A percentile compares a stretch with the other conserved stretches of the same genome.
These are phyloP conservation scores for Cheilinus undulatus DNA, from an alignment of 2,113 vertebrate species.

Conservation along the genomic window DNA sequence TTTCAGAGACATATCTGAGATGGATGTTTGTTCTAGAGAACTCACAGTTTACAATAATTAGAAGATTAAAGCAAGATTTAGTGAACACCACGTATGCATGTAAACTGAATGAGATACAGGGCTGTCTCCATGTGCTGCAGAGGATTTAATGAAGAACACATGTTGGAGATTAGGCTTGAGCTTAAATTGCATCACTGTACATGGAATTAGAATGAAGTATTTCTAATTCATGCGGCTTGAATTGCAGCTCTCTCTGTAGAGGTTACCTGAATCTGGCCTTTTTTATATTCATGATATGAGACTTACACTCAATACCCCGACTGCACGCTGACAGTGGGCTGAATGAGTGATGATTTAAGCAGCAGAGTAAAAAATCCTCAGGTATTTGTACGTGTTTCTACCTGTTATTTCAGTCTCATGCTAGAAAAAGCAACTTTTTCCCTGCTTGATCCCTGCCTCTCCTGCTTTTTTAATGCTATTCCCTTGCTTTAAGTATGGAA, in stretches of 20 bases:
- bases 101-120: neutral
- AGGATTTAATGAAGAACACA: neutral
- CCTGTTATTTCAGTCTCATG: too few relatives aligned
- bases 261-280: neutral
- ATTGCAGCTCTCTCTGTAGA: neutral
- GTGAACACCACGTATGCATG: neutral
- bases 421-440: too few relatives aligned
- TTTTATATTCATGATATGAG: neutral
- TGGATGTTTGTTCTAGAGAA: neutral
- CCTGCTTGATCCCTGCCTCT: too few relatives aligned
- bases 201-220: neutral
- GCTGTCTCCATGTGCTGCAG: neutral
- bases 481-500: constrained; percentile 2
- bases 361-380: neutral
- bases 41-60: neutral
- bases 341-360: too few relatives aligned
- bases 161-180: neutral
- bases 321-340: neutral
- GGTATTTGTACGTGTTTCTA: neutral
- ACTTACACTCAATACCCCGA: neutral
- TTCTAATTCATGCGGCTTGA: neutral
- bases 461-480: neutral
- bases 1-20: too few relatives aligned
- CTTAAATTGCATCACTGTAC: neutral
- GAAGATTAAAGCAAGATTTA: neutral